phyloP scores from a whole-genome alignment of 2,888 invertebrate species.

The Trilocha varians region DNA sequence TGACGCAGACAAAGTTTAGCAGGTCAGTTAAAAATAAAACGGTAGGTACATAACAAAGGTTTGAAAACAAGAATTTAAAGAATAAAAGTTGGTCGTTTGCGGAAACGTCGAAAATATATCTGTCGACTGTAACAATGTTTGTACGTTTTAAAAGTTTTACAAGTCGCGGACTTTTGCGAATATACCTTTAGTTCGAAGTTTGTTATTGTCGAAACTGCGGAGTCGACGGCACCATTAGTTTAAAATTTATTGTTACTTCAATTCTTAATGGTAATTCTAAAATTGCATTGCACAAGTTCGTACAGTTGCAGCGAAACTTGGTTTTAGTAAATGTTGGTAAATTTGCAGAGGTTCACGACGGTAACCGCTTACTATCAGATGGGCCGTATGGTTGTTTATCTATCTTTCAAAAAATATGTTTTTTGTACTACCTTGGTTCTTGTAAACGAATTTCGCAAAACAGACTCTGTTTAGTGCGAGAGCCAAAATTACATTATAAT shows the following conservation, averaged over 20 bases:
- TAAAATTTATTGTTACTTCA: conserved; percentile 41
- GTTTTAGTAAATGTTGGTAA: too few species aligned
- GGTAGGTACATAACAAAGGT: conserved; percentile 10
- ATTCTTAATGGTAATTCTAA: conserved; percentile 9
- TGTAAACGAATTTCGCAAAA: too few species aligned
- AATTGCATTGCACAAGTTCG: neutral
- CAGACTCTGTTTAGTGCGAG: too few species aligned
- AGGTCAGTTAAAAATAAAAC: conserved; percentile 2
- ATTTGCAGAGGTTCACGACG: too few species aligned
- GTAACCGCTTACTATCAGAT: too few species aligned
- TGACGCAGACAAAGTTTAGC: conserved; percentile 1
- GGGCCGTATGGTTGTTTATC: too few species aligned
- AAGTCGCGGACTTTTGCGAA: conserved; percentile 22
- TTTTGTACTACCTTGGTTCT: too few species aligned
- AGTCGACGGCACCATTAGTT: conserved; percentile 64
- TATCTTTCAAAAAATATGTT: too few species aligned
- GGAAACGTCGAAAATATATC: conserved; percentile 17
- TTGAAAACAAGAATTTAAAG: conserved; percentile 18
- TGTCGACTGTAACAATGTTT: conserved; percentile 21
- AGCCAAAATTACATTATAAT: too few species aligned
- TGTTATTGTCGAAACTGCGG: conserved; percentile 50
- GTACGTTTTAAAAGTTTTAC: conserved; percentile 24
- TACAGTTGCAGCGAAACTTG: too few species aligned
- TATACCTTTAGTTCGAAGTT: conserved; percentile 22
- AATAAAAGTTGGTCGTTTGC: conserved; percentile 24